Evolutionary conservation across 1,140 invertebrate species (phyloP).

Genomic region (Leptopilina clavipes): DNA sequence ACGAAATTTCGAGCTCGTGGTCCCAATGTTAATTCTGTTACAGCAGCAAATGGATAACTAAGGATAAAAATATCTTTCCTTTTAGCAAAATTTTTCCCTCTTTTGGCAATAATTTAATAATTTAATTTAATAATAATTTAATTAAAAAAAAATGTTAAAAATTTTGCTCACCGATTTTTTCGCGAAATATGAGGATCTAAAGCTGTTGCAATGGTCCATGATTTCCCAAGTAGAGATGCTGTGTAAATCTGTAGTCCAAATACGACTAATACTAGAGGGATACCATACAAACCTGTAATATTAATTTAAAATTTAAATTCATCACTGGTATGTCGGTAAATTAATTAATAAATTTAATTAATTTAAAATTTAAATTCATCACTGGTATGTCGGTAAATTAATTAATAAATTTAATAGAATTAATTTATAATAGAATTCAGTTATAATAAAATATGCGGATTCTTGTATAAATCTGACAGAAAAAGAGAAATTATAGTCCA

Average conservation of each 20-base stretch:
- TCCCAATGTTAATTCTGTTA: slow-evolving; percentile 83
- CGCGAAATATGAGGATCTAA: slow-evolving; percentile 80
- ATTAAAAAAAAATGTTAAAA: background rate
- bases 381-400: background rate
- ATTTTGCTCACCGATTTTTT: slow-evolving; percentile 78
- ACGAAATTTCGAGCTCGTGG: slow-evolving; percentile 76
- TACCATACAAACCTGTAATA: slow-evolving; percentile 80
- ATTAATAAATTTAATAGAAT: slow-evolving; percentile 21
- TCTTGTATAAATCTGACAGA: too few species aligned
- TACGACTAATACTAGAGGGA: slow-evolving; percentile 80
- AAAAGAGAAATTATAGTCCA: too few species aligned
- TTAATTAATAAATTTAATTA: slow-evolving; percentile 5
- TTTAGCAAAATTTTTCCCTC: slow-evolving; percentile 19
- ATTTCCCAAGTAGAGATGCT: slow-evolving; percentile 81
- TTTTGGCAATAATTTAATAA: background rate
- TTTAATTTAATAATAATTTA: too few species aligned
- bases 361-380: background rate
- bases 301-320: background rate
- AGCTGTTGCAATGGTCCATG: slow-evolving; percentile 83
- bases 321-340: background rate
- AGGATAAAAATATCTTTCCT: slow-evolving; percentile 37
- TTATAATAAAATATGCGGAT: too few species aligned
- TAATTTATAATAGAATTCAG: too few species aligned
- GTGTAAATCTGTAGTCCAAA: slow-evolving; percentile 85
- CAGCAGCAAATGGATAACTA: slow-evolving; percentile 85